Percentiles rank a stretch among this genome's conserved stretches.
phyloP scores from a whole-genome alignment of 2,888 invertebrate genomes.

The Baccha elongata region DNA sequence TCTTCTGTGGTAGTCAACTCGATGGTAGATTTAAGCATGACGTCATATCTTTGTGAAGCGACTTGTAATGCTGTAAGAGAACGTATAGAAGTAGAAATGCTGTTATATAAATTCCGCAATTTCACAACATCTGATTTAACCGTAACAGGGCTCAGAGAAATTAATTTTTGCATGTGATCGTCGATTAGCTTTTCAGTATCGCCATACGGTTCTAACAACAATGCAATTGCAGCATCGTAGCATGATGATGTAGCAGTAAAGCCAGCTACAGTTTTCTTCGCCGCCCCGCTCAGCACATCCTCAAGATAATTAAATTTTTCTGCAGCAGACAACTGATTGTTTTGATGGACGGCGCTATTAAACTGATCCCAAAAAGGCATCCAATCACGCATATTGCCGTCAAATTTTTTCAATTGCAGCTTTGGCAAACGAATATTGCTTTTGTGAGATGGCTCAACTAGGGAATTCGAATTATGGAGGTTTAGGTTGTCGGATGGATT shows the following conservation, averaged over 20 bases:
- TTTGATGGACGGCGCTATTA: slow-evolving; percentile 34
- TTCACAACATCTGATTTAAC: slow-evolving; percentile 10
- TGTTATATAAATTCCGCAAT: slow-evolving; percentile 43
- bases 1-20: slow-evolving; percentile 22
- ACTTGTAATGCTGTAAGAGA: slow-evolving; percentile 28
- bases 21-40: slow-evolving; percentile 31
- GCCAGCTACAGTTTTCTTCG: slow-evolving; percentile 8
- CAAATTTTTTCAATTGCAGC: slow-evolving; percentile 24
- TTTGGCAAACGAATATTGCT: slow-evolving; percentile 16
- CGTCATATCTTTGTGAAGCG: slow-evolving; percentile 24
- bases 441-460: slow-evolving; percentile 78
- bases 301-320: slow-evolving; percentile 51
- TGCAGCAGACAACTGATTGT: slow-evolving; percentile 7
- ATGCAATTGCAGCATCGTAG: slow-evolving; percentile 32
- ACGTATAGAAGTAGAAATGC: slow-evolving; percentile 9
- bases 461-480: slow-evolving; percentile 1
- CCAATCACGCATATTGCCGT: slow-evolving; percentile 21
- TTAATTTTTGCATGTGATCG: slow-evolving; percentile 41
- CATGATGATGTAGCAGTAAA: slow-evolving; percentile 40
- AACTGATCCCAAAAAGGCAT: slow-evolving; percentile 37
- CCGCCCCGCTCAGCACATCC: slow-evolving; percentile 9
- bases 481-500: not conserved
- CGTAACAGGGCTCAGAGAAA: slow-evolving; percentile 29
- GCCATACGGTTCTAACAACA: slow-evolving; percentile 46
- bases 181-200: slow-evolving; percentile 46